Evolutionary conservation across 1,140 invertebrate genomes (phyloP), one percentile per base, ranked within the genome.

Genomic region (Agraylea sexmaculata): DNA sequence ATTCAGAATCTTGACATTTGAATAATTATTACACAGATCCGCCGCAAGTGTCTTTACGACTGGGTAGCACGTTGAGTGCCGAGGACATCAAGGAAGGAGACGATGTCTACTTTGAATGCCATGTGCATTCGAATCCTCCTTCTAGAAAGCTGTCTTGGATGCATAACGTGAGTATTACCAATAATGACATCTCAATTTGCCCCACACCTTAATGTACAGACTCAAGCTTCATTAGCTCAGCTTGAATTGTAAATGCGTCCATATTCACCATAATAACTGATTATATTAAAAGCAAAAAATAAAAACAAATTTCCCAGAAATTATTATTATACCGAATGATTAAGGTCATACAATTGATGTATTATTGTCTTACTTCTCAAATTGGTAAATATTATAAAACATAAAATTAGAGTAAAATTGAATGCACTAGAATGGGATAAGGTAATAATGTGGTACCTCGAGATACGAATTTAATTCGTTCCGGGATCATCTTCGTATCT

Each of bases 61-160:
- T 92, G 44, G 88, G 88, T 43, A 85, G 79, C 51, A 90, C 84
- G 7, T 64, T 91, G 42, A 82, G 85, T 51, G 79, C 85, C 12
- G 77, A 83, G 45, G 83, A 87, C 63, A 90, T 90, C 63, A 88
- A 87, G 64, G 85, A 89, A 67, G 85, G 86, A 21, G 87, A 90
- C 53, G 88, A 91, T 60, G 85, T 91, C 29, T 91, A 90, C 66
- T 90, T 92, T 62, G 87, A 91, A 64, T 92, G 87, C 64, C 82
- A 87, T 66, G 86, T 91, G 43, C 73, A 75, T 52, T 83, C 87
- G 38, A 90, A 90, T 70, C 87, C 87, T 13, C 76, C 77, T 43
- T 83, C 79, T 59, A 76, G 80, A 47, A 83, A 83, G 55, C 78
- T 93, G 33, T 77, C 79, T 23, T 92, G 88, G 88, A 70, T 82